Evolutionary conservation across 2,888 invertebrate species (phyloP), one percentile per base, ranked within the genome.

Genomic region (Cosmopolites sordidus): DNA sequence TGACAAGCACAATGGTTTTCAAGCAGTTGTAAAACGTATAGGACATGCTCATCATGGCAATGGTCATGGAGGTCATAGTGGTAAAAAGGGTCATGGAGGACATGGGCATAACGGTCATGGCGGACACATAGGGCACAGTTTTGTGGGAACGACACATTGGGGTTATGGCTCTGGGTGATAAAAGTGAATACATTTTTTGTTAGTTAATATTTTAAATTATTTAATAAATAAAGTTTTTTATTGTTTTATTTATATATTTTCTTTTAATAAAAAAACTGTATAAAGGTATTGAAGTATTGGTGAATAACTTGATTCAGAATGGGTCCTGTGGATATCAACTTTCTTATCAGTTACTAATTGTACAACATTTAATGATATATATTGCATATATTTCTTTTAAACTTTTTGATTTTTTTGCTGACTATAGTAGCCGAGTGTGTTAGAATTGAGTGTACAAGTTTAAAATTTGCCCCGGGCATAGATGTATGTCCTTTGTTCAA

Each of bases 1-100:
- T 16, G 69, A 65, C 48, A 63, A 65, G 18, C 66, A 71, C 44
- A 60, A 61, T 16, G 71, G 71, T 16, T 71, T 70, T 61, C 68
- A 69, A 51, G 71, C 70, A 33, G 65, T 67, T n/a, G 71, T 70
- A 1, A 63, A 63, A 43, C 64, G 51, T 39, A 46, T 48, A 27
- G 58, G 58, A 9, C 58, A 58, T 44, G 58, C 52, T 15, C 40
- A 53, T 17, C 58, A 58, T 33, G 33, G 4, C 11, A 11, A 2
- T 12, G n/a, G 12, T n/a, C 33, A 33, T 33, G 33, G 33, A 9
- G 33, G n/a, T 33, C 33, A 33, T 12, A 9, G n/a, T n/a, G n/a
- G n/a, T n/a, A 38, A 27, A 9, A 27, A 27, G 9, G 54, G 44
- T n/a, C 42, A 53, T 50, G 54, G 46, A 11, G 12, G 38, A 5